phyloP scores from a whole-genome alignment of 2,888 invertebrate species.

The Phanerotoma sp. region DNA sequence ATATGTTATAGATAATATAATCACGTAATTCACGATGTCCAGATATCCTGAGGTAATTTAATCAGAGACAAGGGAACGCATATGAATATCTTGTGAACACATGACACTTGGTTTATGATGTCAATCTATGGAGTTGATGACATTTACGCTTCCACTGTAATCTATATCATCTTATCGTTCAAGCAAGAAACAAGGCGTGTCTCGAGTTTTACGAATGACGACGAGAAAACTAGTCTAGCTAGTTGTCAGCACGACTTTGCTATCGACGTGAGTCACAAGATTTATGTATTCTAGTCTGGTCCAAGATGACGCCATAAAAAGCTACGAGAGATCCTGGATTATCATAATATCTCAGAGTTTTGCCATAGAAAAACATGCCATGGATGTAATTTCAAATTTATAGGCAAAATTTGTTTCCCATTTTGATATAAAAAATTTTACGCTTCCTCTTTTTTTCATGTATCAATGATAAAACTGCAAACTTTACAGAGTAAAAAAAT shows the following conservation, averaged over 20 bases:
- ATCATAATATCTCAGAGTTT: constrained; percentile 19
- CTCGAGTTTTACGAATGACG: constrained; percentile 16
- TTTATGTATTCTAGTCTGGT: constrained; percentile 24
- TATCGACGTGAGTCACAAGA: constrained; percentile 16
- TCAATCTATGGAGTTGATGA: constrained; percentile 15
- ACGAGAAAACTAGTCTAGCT: constrained; percentile 14
- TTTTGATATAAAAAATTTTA: neutral
- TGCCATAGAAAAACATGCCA: neutral
- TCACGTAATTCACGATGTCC: neutral
- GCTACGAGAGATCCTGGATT: constrained; percentile 12
- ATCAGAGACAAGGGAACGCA: constrained; percentile 6
- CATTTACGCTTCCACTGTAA: constrained; percentile 7
- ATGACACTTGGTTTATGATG: constrained; percentile 18
- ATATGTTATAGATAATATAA: neutral
- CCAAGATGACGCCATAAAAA: constrained; percentile 17
- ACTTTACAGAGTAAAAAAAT: neutral
- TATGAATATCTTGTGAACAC: neutral
- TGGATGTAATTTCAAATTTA: constrained; percentile 5
- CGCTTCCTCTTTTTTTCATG: neutral
- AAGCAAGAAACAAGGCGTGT: neutral
- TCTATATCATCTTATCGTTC: neutral
- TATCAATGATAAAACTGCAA: neutral
- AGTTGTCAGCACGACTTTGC: constrained; percentile 20
- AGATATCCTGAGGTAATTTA: neutral
- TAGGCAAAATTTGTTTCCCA: constrained; percentile 1